Base-by-base conservation (phyloP, 2,113 vertebrate genomes). In the Menidia beryllina region DNA sequence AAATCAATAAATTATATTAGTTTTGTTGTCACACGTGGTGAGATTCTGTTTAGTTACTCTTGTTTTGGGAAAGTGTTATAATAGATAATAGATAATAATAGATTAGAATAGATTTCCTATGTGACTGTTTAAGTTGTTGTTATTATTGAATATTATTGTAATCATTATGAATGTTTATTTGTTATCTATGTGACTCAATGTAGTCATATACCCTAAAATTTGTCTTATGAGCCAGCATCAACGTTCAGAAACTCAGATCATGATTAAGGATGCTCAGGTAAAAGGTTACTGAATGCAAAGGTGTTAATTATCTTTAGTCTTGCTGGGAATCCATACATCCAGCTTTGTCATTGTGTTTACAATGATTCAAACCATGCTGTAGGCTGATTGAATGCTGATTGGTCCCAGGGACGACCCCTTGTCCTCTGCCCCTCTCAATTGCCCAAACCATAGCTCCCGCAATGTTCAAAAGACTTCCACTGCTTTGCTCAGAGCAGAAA, bases 401-500 rank as follows among this genome's bases (percentile, higher is more conserved):
- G 27, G 60, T 58, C 56, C 54, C 38, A 53, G 30, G 38, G 20
- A 21, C 48, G 71, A 78, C 64, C 77, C 55, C 47, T 70, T 15
- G 12, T 30, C n/a, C 45, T 41, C 65, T 67, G 54, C 52, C 50
- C n/a, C 48, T 75, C 41, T 58, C 12, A 38, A 20, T 74, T 26
- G 61, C 25, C n/a, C 56, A 8, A 13, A 41, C 30, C 47, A 69
- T 68, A 63, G 57, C 27, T 57, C 36, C 45, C 67, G 60, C 61
- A 79, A 21, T 58, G 23, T 75, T 73, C 48, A 71, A 62, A 81
- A 76, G 63, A 51, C 49, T 60, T 55, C 38, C 21, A 27, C 41
- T 52, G 24, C 72, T 21, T 87, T 51, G 58, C 67, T 63, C 58
- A 64, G 52, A 78, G 53, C 49, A 71, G 61, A 47, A 54, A 30